Conservation (phyloP, 1,140 invertebrate species). For the Piezodorus guildinii region DNA sequence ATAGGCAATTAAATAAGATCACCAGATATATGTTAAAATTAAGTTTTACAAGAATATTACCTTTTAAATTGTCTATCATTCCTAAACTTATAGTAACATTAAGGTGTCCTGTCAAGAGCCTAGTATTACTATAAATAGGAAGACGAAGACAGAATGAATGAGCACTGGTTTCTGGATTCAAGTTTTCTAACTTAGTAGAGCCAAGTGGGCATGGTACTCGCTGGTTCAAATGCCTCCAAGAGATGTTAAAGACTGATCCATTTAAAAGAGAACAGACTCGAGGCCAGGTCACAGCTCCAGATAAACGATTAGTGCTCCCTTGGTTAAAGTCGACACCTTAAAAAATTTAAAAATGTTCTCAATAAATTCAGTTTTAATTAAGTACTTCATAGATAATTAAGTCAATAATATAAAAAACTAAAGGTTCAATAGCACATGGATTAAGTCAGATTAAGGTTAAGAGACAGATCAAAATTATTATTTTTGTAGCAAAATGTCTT, state of each 20-base stretch:
- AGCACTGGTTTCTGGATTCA: not conserved
- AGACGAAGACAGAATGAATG: not conserved
- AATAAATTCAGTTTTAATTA: too few relatives aligned
- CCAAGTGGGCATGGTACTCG: constrained; percentile 8
- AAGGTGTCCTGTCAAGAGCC: constrained; percentile 1
- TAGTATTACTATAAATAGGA: constrained; percentile 10
- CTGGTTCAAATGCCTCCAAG: constrained; percentile 12
- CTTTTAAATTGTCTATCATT: too few relatives aligned
- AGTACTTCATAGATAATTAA: too few relatives aligned
- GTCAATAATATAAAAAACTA: too few relatives aligned
- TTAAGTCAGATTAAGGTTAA: too few relatives aligned
- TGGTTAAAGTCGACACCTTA: not conserved
- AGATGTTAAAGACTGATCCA: not conserved
- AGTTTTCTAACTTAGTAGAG: not conserved
- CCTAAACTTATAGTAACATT: not conserved
- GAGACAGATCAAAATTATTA: too few relatives aligned
- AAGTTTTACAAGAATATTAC: too few relatives aligned
- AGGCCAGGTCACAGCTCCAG: not conserved
- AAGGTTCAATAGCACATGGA: too few relatives aligned
- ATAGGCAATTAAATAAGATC: too few relatives aligned
- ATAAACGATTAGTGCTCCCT: not conserved
- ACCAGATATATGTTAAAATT: too few relatives aligned
- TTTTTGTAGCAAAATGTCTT: too few relatives aligned
- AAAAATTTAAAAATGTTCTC: not conserved
- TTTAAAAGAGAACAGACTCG: not conserved